Evolutionary conservation across 2,888 invertebrate genomes (phyloP).

Genomic region (Pristionchus arcanus): DNA sequence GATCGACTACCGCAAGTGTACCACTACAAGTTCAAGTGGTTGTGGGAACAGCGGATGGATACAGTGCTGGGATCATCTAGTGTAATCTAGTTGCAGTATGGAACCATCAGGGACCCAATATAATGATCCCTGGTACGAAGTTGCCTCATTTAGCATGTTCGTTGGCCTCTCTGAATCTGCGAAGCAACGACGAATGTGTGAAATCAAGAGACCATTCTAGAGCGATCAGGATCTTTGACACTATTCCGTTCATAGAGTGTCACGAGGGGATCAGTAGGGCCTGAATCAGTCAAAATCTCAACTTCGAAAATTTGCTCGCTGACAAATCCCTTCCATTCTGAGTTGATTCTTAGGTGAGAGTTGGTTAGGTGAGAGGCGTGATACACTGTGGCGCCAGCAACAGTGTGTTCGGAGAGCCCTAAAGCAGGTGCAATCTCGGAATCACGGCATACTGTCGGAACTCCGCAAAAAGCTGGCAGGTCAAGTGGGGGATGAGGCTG

Average conservation of each 20-base stretch:
- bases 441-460: not conserved
- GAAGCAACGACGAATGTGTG: not conserved
- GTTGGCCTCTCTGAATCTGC: not conserved
- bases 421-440: not conserved
- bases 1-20: not conserved
- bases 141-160: too few species aligned
- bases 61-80: not conserved
- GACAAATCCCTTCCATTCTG: too few species aligned
- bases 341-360: too few species aligned
- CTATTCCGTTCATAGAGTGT: too few species aligned
- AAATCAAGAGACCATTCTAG: not conserved
- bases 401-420: too few species aligned
- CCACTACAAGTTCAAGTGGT: not conserved
- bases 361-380: too few species aligned
- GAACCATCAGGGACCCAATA: too few species aligned
- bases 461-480: not conserved
- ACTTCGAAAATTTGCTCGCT: too few species aligned
- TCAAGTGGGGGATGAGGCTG: slow-evolving; percentile 11
- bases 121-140: too few species aligned
- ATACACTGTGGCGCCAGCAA: too few species aligned
- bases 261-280: too few species aligned
- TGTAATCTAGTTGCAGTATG: not conserved
- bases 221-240: not conserved
- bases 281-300: too few species aligned
- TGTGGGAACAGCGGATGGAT: not conserved